Evolutionary conservation across 2,113 vertebrate species (phyloP).

Genomic region (Sturnus vulgaris): DNA sequence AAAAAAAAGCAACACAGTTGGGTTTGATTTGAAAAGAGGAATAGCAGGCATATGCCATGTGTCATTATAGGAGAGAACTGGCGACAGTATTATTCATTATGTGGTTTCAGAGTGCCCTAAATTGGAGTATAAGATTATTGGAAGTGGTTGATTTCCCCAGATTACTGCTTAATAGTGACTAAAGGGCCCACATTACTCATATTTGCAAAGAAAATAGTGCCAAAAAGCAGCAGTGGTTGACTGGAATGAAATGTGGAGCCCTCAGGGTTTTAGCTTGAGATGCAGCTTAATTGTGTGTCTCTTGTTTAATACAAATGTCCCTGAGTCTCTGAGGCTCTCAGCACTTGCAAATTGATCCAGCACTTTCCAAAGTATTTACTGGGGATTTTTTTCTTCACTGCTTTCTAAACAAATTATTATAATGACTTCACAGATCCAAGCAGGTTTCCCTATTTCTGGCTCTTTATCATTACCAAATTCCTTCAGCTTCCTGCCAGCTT

Average conservation of each 20-base stretch:
- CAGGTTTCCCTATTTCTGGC: neutral
- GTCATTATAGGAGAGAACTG: constrained; percentile 69
- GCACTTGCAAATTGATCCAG: neutral
- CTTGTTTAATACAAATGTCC: constrained; percentile 58
- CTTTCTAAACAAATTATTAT: neutral
- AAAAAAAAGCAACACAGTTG: constrained; percentile 1
- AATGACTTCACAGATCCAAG: neutral
- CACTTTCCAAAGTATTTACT: constrained; percentile 17
- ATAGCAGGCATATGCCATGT: constrained; percentile 71
- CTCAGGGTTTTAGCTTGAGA: constrained; percentile 63
- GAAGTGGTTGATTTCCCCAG: constrained; percentile 78
- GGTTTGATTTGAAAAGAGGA: constrained; percentile 68
- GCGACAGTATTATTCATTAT: constrained; percentile 75
- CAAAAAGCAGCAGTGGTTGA: constrained; percentile 69
- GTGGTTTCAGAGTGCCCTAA: constrained; percentile 73
- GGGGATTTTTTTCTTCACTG: neutral
- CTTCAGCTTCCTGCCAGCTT: neutral
- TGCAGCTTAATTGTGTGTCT: constrained; percentile 68
- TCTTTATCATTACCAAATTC: neutral
- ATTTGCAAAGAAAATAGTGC: constrained; percentile 73
- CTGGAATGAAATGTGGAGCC: constrained; percentile 69
- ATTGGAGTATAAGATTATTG: constrained; percentile 77
- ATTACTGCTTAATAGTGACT: constrained; percentile 77
- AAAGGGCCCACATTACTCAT: constrained; percentile 72
- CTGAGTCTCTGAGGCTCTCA: constrained; percentile 18